A percentile compares a stretch with the other conserved stretches of the same genome.
These are phyloP conservation scores for Poeciliopsis occidentalis DNA, from an alignment of 2,113 vertebrate genomes.

Conservation along the genomic window DNA sequence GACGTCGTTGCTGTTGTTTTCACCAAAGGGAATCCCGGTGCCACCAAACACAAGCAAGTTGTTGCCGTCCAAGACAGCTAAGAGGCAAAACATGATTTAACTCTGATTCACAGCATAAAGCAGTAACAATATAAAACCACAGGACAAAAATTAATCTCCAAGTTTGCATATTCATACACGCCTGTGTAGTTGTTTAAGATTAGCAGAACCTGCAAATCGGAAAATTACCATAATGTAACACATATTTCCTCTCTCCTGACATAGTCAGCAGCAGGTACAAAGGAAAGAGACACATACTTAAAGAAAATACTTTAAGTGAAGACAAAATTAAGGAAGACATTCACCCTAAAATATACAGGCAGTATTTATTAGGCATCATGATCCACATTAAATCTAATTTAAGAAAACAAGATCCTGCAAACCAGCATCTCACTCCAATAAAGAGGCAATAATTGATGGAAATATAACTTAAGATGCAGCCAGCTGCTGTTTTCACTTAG, in stretches of 20 bases:
- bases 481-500: neutral
- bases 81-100: neutral
- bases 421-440: neutral
- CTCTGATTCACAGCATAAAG: neutral
- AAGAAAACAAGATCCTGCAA: neutral
- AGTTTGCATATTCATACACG: neutral
- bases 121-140: neutral
- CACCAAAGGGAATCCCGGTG: conserved; percentile 96
- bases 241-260: neutral
- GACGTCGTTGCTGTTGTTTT: conserved; percentile 96
- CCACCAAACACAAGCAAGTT: conserved; percentile 97
- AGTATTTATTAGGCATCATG: neutral
- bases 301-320: neutral
- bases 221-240: neutral
- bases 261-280: neutral
- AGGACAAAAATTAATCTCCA: neutral
- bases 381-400: neutral
- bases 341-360: neutral
- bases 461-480: too few relatives aligned
- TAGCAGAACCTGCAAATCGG: neutral
- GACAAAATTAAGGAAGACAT: neutral
- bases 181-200: too few relatives aligned
- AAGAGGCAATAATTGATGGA: neutral
- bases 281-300: neutral
- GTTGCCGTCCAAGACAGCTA: conserved; percentile 94